phyloP scores from a whole-genome alignment of 2,888 invertebrate species.

The Scrobipalpa atriplicella region DNA sequence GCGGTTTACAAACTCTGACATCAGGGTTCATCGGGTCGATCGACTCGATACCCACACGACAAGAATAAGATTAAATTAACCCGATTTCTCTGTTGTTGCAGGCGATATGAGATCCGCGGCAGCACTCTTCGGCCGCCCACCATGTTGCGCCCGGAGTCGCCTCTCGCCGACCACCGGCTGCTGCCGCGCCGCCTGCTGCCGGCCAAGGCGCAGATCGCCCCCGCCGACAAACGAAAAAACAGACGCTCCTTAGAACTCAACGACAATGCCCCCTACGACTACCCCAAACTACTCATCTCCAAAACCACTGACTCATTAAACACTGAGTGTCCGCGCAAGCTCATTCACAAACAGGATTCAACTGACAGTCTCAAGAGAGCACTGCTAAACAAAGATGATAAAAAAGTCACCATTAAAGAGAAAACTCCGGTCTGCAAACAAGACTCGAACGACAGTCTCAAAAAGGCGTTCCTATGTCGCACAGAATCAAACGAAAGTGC shows the following conservation, averaged over 20 bases:
- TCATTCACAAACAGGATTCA: slow-evolving; percentile 75
- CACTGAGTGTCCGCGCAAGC: slow-evolving; percentile 74
- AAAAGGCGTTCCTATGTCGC: slow-evolving; percentile 68
- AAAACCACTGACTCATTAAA: slow-evolving; percentile 78
- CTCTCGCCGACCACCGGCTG: slow-evolving; percentile 81
- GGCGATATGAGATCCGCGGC: slow-evolving; percentile 67
- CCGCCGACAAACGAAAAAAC: slow-evolving; percentile 74
- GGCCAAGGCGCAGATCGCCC: slow-evolving; percentile 74
- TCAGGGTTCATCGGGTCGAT: no score
- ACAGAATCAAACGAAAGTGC: slow-evolving; percentile 75
- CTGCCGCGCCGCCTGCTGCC: slow-evolving; percentile 75
- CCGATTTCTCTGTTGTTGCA: slow-evolving; percentile 58
- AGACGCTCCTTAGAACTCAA: slow-evolving; percentile 76
- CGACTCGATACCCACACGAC: no score
- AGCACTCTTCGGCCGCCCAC: slow-evolving; percentile 63
- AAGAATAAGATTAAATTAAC: background rate
- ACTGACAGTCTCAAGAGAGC: slow-evolving; percentile 73
- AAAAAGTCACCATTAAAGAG: slow-evolving; percentile 61
- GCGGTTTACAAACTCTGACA: no score
- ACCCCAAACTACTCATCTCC: slow-evolving; percentile 76
- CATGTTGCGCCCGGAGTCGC: slow-evolving; percentile 79
- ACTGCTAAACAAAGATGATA: slow-evolving; percentile 71
- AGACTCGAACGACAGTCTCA: slow-evolving; percentile 72
- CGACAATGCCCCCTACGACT: slow-evolving; percentile 70
- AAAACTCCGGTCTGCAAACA: slow-evolving; percentile 68